Base-by-base conservation (phyloP, 92 coral and sea anemone genomes). In the Parazoanthus darwini region DNA sequence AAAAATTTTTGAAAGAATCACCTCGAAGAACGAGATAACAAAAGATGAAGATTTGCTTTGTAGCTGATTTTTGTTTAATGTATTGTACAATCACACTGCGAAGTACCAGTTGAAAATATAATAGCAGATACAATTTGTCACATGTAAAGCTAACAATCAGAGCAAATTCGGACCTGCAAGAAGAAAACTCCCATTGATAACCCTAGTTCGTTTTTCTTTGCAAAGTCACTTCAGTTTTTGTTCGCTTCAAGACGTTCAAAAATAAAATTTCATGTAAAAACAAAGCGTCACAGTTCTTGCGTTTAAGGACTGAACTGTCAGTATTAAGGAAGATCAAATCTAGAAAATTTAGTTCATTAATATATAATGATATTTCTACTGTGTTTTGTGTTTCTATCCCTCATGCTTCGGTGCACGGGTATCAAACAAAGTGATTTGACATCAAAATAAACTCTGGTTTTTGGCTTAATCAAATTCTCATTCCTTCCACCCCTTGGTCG, bases 321-420 rank as follows among this genome's bases (percentile, higher is more conserved):
- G 87, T 71, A 43, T 84, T 84, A 71, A 71, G 87, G 38, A 22
- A 84, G 87, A 84, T 84, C 87, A 84, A 84, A 84, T 68, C 87
- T 84, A 35, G 79, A 73, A 54, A 84, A 84, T 84, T 71, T 84
- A 46, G 7, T 48, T 84, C 78, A 84, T 84, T 68, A 84, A 84
- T 68, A 46, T 84, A 25, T 84, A 84, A 84, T 84, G 78, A n/a
- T 50, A 81, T 65, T 68, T 74, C 13, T 33, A 48, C 75, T 33
- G 77, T 71, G 42, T 83, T 84, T 72, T 16, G 3, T 76, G 5
- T 38, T 36, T 76, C 15, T 36, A 33, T 29, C 37, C 15, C 37
- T 25, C 35, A 48, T 82, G 33, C 67, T 26, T 66, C 51, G 29
- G 22, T 39, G 86, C 77, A 8, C 54, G 37, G 77, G 25, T 48